phyloP scores from a whole-genome alignment of 2,113 vertebrate genomes.

The Ursus arctos region DNA sequence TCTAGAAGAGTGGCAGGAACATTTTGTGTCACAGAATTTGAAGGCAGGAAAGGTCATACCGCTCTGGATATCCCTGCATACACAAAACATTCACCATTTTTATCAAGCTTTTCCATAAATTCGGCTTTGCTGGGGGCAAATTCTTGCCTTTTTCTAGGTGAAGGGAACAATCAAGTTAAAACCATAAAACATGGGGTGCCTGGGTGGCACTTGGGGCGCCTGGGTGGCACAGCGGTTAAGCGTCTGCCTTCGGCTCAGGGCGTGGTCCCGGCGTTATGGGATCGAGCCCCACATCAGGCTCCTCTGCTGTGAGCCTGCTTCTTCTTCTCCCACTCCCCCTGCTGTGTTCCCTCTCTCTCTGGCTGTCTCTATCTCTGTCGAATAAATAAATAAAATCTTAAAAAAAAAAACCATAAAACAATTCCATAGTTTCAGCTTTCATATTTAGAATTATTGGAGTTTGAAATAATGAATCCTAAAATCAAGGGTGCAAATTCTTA shows the following conservation, averaged over 20 bases:
- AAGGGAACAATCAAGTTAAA: constrained; percentile 67
- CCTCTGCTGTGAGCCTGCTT: no score
- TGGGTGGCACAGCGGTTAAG: no score
- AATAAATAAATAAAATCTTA: no score
- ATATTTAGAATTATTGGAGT: constrained; percentile 66
- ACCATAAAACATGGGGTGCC: constrained; percentile 27
- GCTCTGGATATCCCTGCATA: not conserved
- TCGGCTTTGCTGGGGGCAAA: constrained; percentile 70
- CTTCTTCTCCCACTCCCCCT: no score
- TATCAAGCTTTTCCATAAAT: constrained; percentile 74
- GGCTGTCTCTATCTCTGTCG: no score
- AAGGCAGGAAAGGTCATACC: constrained; percentile 55
- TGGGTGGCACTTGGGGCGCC: no score
- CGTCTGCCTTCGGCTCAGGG: no score
- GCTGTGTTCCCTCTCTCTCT: no score
- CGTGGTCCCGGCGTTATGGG: no score
- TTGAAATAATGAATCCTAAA: constrained; percentile 76
- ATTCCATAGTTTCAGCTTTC: constrained; percentile 70
- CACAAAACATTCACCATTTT: constrained; percentile 64
- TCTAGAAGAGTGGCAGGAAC: constrained; percentile 18
- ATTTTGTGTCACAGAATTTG: constrained; percentile 53
- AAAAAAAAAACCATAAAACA: constrained; percentile 61
- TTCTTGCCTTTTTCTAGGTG: constrained; percentile 76
- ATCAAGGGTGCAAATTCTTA: constrained; percentile 70
- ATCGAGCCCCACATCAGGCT: no score